Percentiles rank a stretch among this genome's conserved stretches.
Conservation (phyloP, 2,797 vertebrate species). For the Yasuhikotakia modesta region DNA sequence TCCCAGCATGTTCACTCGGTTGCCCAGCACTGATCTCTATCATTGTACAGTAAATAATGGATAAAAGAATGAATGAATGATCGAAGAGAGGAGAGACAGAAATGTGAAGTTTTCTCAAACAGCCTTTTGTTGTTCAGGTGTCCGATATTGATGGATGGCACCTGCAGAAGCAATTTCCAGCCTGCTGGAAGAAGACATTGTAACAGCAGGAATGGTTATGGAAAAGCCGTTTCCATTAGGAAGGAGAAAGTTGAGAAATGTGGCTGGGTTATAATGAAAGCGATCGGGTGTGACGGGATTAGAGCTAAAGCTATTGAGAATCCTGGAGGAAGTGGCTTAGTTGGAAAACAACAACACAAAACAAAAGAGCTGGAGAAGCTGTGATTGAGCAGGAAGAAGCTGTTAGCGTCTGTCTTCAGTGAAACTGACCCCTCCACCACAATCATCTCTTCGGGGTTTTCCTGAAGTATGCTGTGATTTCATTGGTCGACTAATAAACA, state of each 20-base stretch:
- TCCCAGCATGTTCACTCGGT: constrained; percentile 13
- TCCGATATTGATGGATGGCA: constrained; percentile 72
- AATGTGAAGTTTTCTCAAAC: constrained; percentile 36
- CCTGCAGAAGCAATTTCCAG: constrained; percentile 73
- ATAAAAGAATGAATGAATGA: constrained; percentile 2
- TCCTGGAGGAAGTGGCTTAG: constrained; percentile 18
- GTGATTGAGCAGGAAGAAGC: constrained; percentile 11
- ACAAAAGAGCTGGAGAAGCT: constrained; percentile 1
- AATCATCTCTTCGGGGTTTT: not conserved
- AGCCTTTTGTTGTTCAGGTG: constrained; percentile 51
- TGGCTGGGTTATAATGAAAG: constrained; percentile 55
- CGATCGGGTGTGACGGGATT: constrained; percentile 52
- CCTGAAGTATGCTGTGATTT: not conserved
- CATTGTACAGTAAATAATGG: constrained; percentile 23
- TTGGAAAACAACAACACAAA: constrained; percentile 38
- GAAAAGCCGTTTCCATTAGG: constrained; percentile 63
- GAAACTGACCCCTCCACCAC: constrained; percentile 11
- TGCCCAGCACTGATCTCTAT: constrained; percentile 31
- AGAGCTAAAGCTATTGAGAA: constrained; percentile 50
- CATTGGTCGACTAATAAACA: constrained; percentile 28
- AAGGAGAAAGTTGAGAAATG: constrained; percentile 50
- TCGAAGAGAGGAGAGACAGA: not conserved
- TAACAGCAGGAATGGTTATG: constrained; percentile 65
- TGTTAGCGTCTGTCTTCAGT: not conserved
- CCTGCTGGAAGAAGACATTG: constrained; percentile 58